Evolutionary conservation across 2,113 vertebrate genomes (phyloP), one percentile per base, ranked within the genome.

Genomic region (Anguilla japonica): DNA sequence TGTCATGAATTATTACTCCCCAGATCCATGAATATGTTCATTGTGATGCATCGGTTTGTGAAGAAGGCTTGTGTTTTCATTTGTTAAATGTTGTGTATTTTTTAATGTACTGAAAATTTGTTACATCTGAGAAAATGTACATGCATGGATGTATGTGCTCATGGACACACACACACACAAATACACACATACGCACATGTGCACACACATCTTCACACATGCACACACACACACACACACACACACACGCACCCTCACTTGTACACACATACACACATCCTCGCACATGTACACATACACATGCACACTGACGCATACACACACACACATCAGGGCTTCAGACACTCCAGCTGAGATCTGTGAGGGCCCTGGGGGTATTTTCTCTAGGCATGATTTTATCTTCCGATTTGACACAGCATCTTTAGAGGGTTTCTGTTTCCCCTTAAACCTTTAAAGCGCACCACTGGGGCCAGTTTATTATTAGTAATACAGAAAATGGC

Each of bases 381-480:
- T 67, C 40, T 84, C 41, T 53, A 14, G 11, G 15, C 29, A 40
- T 41, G 41, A 46, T 78, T 16, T 79, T 46, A 78, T 84, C 13
- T 85, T 78, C 84, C 67, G 29, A n/a, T 75, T 67, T 41, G 79
- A 75, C 63, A 71, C 20, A 50, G 15, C 7, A 85, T 43, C 84
- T 22, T 29, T 75, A 29, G 34, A 53, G 67, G n/a, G 5, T 67
- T 43, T 39, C 16, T 79, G 83, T 78, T 84, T 50, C 7, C 26
- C 63, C 84, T 84, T 71, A 75, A 84, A 71, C 41, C 83, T 85
- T 79, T 34, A 78, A 78, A 53, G 67, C 43, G 26, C 41, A 79
- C 50, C 67, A 50, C n/a, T 26, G 50, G 53, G 75, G 18, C 18
- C 43, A 29, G 3, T 22, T 85, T 26, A 81, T 57, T 85, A 57